Evolutionary conservation across 1,140 invertebrate species (phyloP).

Genomic region (Meloidogyne exigua): DNA sequence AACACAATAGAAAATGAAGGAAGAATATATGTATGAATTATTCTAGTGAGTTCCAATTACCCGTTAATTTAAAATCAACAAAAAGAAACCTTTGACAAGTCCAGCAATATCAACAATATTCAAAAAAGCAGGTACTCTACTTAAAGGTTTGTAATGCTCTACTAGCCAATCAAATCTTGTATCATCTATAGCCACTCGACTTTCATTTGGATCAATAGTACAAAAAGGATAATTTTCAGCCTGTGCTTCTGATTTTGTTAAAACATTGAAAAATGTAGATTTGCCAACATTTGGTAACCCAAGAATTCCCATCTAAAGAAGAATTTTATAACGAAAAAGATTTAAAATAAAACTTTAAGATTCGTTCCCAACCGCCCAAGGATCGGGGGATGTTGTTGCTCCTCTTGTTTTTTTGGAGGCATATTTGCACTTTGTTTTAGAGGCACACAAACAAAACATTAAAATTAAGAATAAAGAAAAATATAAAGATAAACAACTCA

Average conservation of each 20-base stretch:
- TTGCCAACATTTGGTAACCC: conserved; percentile 70
- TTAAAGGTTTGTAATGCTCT: conserved; percentile 85
- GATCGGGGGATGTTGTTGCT: conserved; percentile 79
- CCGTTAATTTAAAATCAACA: too few species aligned
- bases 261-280: conserved; percentile 97
- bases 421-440: conserved; percentile 68
- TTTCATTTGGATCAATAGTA: conserved; percentile 99
- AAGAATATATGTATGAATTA: too few species aligned
- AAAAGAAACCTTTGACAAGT: conserved; percentile 79
- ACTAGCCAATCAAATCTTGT: conserved; percentile 86
- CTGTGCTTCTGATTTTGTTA: conserved; percentile 84
- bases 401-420: conserved; percentile 83
- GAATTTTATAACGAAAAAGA: conserved; percentile 11
- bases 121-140: conserved; percentile 80
- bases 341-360: conserved; percentile 73
- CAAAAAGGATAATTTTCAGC: conserved; percentile 99
- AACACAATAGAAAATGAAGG: too few species aligned
- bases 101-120: conserved; percentile 98
- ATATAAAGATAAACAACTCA: not conserved
- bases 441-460: conserved; percentile 12
- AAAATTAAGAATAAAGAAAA: conserved; percentile 10
- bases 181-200: conserved; percentile 97
- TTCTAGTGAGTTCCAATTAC: too few species aligned
- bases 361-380: conserved; percentile 96
- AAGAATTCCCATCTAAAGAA: conserved; percentile 59